Conservation (phyloP, 1,140 invertebrate species). For the Forficula auricularia region DNA sequence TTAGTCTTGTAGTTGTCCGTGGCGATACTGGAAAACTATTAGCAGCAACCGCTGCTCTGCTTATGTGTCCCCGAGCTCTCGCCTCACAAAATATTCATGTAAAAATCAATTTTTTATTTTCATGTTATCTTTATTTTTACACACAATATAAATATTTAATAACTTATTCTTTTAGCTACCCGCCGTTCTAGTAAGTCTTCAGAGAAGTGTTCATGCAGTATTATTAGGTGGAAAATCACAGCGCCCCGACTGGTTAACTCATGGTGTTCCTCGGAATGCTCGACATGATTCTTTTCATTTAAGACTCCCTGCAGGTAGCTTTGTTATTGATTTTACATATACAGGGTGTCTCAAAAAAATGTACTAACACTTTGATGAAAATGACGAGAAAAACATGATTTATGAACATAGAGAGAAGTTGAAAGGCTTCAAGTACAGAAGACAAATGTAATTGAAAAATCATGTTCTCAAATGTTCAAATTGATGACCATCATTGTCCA, state of each 20-base stretch:
- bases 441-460: too few species aligned
- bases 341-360: constrained; percentile 3
- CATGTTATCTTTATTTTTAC: constrained; percentile 7
- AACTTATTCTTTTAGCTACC: constrained; percentile 44
- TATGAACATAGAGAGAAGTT: too few species aligned
- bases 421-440: too few species aligned
- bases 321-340: constrained; percentile 6
- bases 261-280: constrained; percentile 64
- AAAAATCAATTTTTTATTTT: constrained; percentile 13
- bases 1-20: constrained; percentile 77
- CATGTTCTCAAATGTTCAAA: too few species aligned
- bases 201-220: constrained; percentile 75
- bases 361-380: too few species aligned
- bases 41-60: constrained; percentile 63
- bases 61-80: constrained; percentile 66
- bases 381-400: too few species aligned
- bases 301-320: constrained; percentile 30
- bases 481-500: too few species aligned
- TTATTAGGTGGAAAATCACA: constrained; percentile 69
- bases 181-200: constrained; percentile 63
- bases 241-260: constrained; percentile 71
- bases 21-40: constrained; percentile 86
- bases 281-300: constrained; percentile 52
- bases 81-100: constrained; percentile 65
- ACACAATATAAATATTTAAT: constrained; percentile 6